These are phyloP conservation scores for Bubo blakistoni DNA, from an alignment of 2,113 vertebrate species.

Conservation along the genomic window DNA sequence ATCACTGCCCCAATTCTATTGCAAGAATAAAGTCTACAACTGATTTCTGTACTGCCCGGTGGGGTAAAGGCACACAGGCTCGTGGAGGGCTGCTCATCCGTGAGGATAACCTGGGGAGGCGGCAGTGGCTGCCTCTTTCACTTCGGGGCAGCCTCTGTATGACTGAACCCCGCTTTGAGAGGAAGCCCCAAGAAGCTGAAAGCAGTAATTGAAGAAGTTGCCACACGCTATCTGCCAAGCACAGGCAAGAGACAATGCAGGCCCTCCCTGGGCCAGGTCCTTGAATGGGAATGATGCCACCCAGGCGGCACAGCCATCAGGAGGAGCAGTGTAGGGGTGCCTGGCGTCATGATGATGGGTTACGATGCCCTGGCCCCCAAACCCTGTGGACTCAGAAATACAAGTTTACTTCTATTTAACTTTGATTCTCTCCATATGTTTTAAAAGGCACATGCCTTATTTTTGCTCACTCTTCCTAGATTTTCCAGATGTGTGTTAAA, in stretches of 20 bases:
- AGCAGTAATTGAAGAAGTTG: background rate
- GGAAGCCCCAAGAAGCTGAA: background rate
- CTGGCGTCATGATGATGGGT: accelerated
- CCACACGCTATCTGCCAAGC: background rate
- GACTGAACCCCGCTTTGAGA: background rate
- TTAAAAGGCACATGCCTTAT: background rate
- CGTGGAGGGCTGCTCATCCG: background rate
- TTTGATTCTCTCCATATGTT: background rate
- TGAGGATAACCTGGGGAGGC: background rate
- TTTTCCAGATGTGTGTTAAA: background rate
- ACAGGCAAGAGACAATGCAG: background rate
- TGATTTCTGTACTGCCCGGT: background rate
- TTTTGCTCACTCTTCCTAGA: background rate
- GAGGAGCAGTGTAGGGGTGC: accelerated
- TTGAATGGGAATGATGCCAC: background rate
- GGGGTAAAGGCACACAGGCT: background rate
- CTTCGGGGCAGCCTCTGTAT: background rate
- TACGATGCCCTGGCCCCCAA: background rate
- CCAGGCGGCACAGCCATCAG: accelerated
- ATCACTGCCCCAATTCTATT: background rate
- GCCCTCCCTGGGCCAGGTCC: background rate
- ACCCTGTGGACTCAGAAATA: accelerated
- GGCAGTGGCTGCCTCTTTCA: background rate
- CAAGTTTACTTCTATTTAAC: background rate
- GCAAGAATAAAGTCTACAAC: background rate